Conservation (phyloP, 2,797 vertebrate genomes). For the Cynodonichthys magdalenae region DNA sequence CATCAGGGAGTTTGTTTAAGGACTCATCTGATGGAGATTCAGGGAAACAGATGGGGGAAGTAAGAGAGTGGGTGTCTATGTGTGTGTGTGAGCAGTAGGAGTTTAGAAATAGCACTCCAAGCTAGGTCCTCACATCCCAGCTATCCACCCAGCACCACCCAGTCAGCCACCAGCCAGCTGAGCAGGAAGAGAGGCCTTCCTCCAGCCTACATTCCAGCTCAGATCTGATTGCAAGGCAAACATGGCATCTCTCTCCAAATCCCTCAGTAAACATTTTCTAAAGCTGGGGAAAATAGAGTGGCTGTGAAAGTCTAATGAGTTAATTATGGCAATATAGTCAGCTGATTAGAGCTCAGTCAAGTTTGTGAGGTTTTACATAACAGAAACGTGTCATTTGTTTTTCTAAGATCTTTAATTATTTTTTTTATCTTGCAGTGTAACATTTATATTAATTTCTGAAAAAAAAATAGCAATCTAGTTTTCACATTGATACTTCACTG, state of each 20-base stretch:
- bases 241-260: conserved; percentile 70
- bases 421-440: not conserved
- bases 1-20: conserved; percentile 66
- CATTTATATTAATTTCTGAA: not conserved
- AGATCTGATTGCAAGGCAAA: conserved; percentile 82
- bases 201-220: conserved; percentile 66
- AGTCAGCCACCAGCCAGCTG: conserved; percentile 36
- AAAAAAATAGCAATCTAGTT: not conserved
- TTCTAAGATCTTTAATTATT: not conserved
- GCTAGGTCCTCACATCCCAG: conserved; percentile 40
- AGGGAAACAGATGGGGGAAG: conserved; percentile 62
- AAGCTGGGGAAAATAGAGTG: conserved; percentile 56
- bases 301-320: conserved; percentile 67
- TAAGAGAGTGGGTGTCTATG: conserved; percentile 10
- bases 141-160: conserved; percentile 44
- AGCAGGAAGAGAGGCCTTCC: conserved; percentile 58
- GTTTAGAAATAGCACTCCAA: conserved; percentile 71
- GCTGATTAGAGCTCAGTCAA: conserved; percentile 40
- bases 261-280: conserved; percentile 69
- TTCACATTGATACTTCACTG: conserved; percentile 12
- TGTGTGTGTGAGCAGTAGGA: conserved; percentile 2
- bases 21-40: conserved; percentile 60
- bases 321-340: conserved; percentile 61
- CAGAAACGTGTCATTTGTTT: conserved; percentile 13
- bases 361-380: conserved; percentile 42